Conservation (phyloP, 2,113 vertebrate species). For the Passer domesticus region DNA sequence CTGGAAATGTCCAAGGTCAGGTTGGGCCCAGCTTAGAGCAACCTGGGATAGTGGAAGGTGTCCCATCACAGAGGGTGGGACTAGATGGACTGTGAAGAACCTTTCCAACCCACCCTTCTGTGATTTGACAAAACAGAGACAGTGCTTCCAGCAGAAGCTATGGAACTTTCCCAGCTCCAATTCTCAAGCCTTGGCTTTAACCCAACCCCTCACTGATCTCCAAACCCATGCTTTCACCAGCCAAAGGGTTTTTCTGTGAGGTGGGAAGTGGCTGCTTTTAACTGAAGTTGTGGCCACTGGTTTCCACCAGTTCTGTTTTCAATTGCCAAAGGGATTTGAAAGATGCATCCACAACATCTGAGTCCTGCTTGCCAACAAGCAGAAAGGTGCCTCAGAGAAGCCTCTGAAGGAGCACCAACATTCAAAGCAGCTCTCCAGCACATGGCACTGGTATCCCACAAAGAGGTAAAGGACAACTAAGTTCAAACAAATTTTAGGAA, state of each 20-base stretch:
- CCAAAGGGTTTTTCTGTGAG: neutral
- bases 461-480: constrained; percentile 19
- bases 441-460: neutral
- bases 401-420: neutral
- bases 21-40: fast-evolving
- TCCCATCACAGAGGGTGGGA: neutral
- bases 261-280: neutral
- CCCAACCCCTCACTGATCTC: neutral
- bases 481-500: constrained; percentile 37
- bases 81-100: neutral
- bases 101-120: neutral
- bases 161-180: neutral
- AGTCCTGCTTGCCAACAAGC: neutral
- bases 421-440: neutral
- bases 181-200: neutral
- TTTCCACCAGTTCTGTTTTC: neutral
- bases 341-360: neutral
- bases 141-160: neutral
- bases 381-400: neutral
- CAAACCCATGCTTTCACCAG: neutral
- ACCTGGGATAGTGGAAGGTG: neutral
- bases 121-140: neutral
- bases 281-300: neutral
- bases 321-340: neutral
- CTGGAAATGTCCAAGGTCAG: neutral